Evolutionary conservation across 1,140 invertebrate genomes (phyloP), one percentile per base, ranked within the genome.

Genomic region (Drosophila lini): DNA sequence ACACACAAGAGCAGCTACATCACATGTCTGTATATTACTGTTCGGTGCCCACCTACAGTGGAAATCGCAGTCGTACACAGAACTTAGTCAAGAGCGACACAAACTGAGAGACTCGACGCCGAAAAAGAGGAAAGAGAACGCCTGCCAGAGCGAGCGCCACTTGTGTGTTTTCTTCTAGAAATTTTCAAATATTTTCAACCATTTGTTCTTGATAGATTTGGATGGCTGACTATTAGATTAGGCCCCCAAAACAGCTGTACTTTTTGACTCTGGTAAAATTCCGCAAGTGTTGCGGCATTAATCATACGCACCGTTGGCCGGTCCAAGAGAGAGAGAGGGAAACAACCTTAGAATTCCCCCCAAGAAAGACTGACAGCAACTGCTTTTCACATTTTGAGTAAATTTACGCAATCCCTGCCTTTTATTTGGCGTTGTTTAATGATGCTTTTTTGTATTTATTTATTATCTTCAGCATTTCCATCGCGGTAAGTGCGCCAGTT

Each of bases 91-190:
- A 75, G 40, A 76, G 47, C 40, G 22, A 41, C 25, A 40, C 34
- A 44, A 41, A 42, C 50, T n/a, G 38, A 50, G 52, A 36, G 34
- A 64, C 6, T 28, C 38, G 44, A 34, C 36, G 42, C 41, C 31
- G 19, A 34, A 36, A 53, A 42, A 47, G 38, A 45, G 28, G 16
- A 32, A 36, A 59, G 45, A 52, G 47, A 73, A 59, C 11, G 40
- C 19, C 11, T 7, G 36, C 22, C 31, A 36, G 22, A 45, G 42
- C 16, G 16, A 57, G 61, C 60, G 53, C 34, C 64, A 58, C 53
- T 63, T 44, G 68, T 45, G 40, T 52, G 38, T 57, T 78, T 78
- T 80, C 55, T 88, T 88, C 83, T 88, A 88, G 84, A 88, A 86
- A 89, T 83, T 79, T 70, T 82, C 31, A 70, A 82, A 83, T 69